phyloP scores from a whole-genome alignment of 2,113 vertebrate species.

The Tapirus terrestris region DNA sequence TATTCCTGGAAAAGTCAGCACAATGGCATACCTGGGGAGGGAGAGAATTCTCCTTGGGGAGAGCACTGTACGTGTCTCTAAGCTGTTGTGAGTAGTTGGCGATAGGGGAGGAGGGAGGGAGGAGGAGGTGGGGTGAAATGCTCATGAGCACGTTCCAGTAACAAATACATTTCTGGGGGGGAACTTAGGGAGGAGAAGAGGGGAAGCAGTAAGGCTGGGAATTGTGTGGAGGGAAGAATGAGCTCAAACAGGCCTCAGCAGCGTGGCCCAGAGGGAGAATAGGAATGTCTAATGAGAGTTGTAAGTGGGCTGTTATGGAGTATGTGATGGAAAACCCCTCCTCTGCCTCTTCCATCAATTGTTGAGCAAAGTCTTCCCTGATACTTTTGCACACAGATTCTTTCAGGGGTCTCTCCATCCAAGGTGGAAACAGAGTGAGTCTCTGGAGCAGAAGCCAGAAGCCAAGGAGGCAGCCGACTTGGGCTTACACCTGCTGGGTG shows the following conservation, averaged over 20 bases:
- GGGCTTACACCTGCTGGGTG: accelerated
- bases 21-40: not conserved
- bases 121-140: not conserved
- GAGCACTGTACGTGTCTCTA: accelerated
- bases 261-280: not conserved
- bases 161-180: not conserved
- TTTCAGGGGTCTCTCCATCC: not conserved
- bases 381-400: not conserved
- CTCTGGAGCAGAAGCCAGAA: not conserved
- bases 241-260: not conserved
- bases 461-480: not conserved
- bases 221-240: accelerated
- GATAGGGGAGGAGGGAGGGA: not conserved
- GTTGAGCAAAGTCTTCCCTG: not conserved
- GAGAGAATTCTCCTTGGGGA: not conserved
- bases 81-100: not conserved
- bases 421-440: not conserved
- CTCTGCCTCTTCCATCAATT: not conserved
- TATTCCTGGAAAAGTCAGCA: not conserved
- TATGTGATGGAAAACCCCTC: not conserved
- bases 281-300: not conserved
- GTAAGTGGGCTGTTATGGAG: not conserved
- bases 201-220: not conserved
- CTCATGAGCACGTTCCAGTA: not conserved
- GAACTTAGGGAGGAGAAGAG: not conserved